Evolutionary conservation across 2,797 vertebrate genomes (phyloP), one percentile per base, ranked within the genome.

Genomic region (Dicrostonyx torquatus): DNA sequence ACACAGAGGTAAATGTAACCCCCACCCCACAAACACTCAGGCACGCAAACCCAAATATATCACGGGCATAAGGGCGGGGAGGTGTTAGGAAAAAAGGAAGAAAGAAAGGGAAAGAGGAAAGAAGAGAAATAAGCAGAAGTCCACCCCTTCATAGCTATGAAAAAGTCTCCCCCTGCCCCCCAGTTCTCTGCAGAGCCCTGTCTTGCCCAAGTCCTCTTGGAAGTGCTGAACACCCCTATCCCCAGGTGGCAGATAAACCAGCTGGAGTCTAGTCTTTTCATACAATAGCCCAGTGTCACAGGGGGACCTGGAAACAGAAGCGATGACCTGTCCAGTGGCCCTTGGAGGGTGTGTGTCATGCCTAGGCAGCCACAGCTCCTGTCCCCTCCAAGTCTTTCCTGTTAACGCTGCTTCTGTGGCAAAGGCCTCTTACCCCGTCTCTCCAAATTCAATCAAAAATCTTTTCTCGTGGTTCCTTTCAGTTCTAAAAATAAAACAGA

Each of bases 391-490:
- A 6, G 37, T 34, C 1, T 34, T 55, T 72, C 55, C 83, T 34
- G 5, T 55, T 31, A 43, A 14, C 9, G 37, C 48, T 24, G 26
- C 64, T 14, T n/a, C 58, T 20, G 3, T 11, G 78, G 43, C 24
- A 17, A 40, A 72, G 1, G 3, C 15, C 58, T 4, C 37, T 17
- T 3, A 8, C 45, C 11, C 4, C 1, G 13, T 2, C n/a, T 43
- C 66, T 45, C 15, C 13, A 29, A 66, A 82, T 1, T 18, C 31
- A 66, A 89, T 43, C 4, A 14, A 22, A 95, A 87, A 85, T 66
- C 62, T 86, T 78, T 66, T 37, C 89, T 92, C 18, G 9, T 34
- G 6, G 15, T 55, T 89, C 22, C 37, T 86, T 93, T 94, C 24
- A 70, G 40, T 48, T 86, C 70, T 76, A 45, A 87, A 87, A 73